A percentile compares a stretch with the other conserved stretches of the same genome.
phyloP scores from a whole-genome alignment of 2,888 invertebrate genomes.

The Allolobophora icterica region DNA sequence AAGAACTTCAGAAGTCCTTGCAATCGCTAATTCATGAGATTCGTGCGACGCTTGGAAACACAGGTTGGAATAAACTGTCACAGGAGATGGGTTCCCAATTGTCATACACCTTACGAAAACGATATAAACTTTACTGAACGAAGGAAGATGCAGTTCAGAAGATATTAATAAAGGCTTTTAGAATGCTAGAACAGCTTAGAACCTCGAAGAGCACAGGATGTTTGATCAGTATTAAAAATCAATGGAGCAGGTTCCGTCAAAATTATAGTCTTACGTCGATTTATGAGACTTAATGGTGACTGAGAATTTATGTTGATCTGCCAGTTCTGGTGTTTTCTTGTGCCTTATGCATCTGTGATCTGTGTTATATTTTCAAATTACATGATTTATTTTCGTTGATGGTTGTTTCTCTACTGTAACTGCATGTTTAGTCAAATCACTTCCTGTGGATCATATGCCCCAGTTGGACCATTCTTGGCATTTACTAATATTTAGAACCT shows the following conservation, averaged over 20 bases:
- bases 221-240: neutral
- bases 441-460: neutral
- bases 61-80: constrained; percentile 43
- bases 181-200: neutral
- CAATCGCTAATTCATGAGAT: constrained; percentile 39
- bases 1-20: constrained; percentile 35
- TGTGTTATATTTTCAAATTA: neutral
- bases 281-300: neutral
- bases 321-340: neutral
- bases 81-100: constrained; percentile 43
- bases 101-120: constrained; percentile 41
- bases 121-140: constrained; percentile 45
- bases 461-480: too few species aligned
- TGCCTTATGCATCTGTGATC: neutral
- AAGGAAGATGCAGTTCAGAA: neutral
- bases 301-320: neutral
- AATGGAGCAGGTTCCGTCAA: neutral
- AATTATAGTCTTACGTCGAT: neutral
- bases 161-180: neutral
- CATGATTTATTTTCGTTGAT: neutral
- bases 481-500: too few species aligned
- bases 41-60: constrained; percentile 39
- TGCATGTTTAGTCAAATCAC: neutral
- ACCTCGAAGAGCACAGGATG: neutral
- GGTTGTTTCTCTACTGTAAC: neutral